Percentiles rank a stretch among this genome's conserved stretches.
These are phyloP conservation scores for Oscheius sp. DNA, from an alignment of 2,888 invertebrate species.

Conservation along the genomic window DNA sequence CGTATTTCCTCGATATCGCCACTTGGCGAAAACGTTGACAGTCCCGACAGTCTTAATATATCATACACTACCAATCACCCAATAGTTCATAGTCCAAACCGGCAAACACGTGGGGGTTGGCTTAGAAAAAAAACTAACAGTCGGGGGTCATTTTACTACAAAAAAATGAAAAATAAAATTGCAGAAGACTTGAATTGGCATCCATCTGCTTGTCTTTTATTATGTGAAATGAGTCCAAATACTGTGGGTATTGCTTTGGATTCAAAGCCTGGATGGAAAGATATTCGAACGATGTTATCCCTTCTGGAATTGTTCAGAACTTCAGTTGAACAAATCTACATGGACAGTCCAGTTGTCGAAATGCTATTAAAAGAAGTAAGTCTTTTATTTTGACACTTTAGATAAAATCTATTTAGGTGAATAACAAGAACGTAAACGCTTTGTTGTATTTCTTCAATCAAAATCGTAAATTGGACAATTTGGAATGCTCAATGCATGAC, in stretches of 20 bases:
- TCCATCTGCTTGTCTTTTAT: slow-evolving; percentile 50
- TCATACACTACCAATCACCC: slow-evolving; percentile 2
- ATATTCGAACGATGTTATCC: slow-evolving; percentile 43
- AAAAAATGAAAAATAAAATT: not conserved
- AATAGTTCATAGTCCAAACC: not conserved
- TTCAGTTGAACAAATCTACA: slow-evolving; percentile 48
- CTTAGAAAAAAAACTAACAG: too few species aligned
- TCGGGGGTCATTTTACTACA: too few species aligned
- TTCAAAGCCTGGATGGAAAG: slow-evolving; percentile 45
- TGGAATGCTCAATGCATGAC: slow-evolving; percentile 25
- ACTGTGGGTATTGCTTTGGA: slow-evolving; percentile 59
- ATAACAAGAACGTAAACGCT: slow-evolving; percentile 55
- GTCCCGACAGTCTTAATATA: slow-evolving; percentile 2
- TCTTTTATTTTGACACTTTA: not conserved
- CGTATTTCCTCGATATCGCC: not conserved
- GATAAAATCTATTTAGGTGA: slow-evolving; percentile 39
- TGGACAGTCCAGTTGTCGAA: slow-evolving; percentile 61
- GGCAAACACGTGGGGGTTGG: not conserved
- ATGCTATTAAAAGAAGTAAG: slow-evolving; percentile 56
- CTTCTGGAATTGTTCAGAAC: slow-evolving; percentile 51
- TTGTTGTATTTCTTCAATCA: slow-evolving; percentile 44
- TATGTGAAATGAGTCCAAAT: slow-evolving; percentile 50
- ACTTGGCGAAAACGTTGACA: not conserved
- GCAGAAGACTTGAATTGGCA: slow-evolving; percentile 53
- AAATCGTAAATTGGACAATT: slow-evolving; percentile 17